Conservation (phyloP, 1,140 invertebrate species). For the Bombus confusus region DNA sequence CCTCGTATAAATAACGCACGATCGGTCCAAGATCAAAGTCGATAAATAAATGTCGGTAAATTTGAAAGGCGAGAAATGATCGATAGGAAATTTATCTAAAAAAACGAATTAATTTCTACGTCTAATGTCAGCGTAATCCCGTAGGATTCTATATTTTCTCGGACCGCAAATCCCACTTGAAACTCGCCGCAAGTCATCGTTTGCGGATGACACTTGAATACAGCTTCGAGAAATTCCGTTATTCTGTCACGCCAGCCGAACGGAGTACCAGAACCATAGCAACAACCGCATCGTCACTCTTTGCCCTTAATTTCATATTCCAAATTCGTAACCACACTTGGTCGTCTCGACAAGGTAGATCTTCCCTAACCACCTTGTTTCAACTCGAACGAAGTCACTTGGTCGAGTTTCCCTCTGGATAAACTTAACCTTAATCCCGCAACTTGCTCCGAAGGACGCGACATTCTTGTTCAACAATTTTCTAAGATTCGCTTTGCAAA, state of each 20-base stretch:
- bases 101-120: not conserved
- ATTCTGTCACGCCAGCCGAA: not conserved
- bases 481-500: not conserved
- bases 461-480: not conserved
- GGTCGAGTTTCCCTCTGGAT: constrained; percentile 1
- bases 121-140: not conserved
- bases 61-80: too few species aligned
- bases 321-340: not conserved
- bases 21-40: too few species aligned
- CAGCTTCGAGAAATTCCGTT: not conserved
- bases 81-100: not conserved
- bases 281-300: not conserved
- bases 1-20: too few species aligned
- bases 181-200: not conserved
- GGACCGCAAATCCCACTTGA: not conserved
- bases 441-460: not conserved
- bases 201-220: not conserved
- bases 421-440: constrained; percentile 1
- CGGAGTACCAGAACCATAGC: not conserved
- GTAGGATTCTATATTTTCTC: not conserved
- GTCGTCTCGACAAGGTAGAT: not conserved
- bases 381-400: constrained; percentile 7
- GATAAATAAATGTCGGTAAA: too few species aligned
- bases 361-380: not conserved
- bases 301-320: constrained; percentile 4